A percentile compares a stretch with the other conserved stretches of the same genome.
Conservation (phyloP, 2,888 invertebrate genomes). For the Drosophila crucigera region DNA sequence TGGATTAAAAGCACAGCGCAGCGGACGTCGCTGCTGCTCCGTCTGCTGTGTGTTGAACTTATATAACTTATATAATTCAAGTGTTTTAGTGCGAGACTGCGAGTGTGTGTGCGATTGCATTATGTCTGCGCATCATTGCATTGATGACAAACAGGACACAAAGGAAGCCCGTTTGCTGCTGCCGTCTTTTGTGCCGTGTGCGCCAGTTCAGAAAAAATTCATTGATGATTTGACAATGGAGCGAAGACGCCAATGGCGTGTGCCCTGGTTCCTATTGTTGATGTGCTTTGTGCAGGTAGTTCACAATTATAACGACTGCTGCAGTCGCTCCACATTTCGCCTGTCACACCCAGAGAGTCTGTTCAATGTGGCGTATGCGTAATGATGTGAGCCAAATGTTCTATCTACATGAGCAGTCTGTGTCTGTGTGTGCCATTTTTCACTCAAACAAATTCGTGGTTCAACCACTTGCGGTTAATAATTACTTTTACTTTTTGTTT, state of each 20-base stretch:
- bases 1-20: conserved; percentile 49
- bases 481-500: conserved; percentile 44
- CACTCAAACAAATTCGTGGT: conserved; percentile 2
- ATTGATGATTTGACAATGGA: conserved; percentile 65
- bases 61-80: conserved; percentile 4
- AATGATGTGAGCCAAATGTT: conserved; percentile 51
- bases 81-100: conserved; percentile 11
- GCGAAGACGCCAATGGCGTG: conserved; percentile 60
- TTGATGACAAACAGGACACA: conserved; percentile 42
- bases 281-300: conserved; percentile 77
- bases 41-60: conserved; percentile 1
- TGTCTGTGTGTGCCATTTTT: conserved; percentile 1
- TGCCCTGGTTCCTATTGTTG: conserved; percentile 79
- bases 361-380: conserved; percentile 48
- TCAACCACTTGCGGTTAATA: conserved; percentile 29
- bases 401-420: neutral
- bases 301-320: conserved; percentile 5
- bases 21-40: conserved; percentile 45
- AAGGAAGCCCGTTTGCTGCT: conserved; percentile 62
- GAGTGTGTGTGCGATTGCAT: conserved; percentile 15
- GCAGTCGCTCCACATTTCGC: conserved; percentile 33
- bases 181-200: conserved; percentile 21
- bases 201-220: conserved; percentile 61
- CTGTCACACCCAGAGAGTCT: neutral
- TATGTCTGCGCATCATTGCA: conserved; percentile 44